Evolutionary conservation across 1,140 invertebrate species (phyloP), one percentile per base, ranked within the genome.

Genomic region (Araneus ventricosus): DNA sequence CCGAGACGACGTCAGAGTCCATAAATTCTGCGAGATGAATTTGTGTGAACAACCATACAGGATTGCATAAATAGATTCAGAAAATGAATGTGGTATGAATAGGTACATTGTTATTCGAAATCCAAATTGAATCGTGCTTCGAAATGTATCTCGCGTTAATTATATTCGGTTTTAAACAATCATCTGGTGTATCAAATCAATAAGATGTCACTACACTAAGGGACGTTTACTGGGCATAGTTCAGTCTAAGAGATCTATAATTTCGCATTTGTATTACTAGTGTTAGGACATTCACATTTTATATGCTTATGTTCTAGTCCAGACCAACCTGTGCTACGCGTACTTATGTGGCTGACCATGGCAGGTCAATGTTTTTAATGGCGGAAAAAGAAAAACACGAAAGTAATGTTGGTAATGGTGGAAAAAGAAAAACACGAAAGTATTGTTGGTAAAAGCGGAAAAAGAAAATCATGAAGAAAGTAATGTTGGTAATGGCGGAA

Each of bases 101-200:
- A 30, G 63, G 63, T 67, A 30, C 63, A 67, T 67, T 67, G 8
- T 67, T 10, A 27, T 30, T n/a, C 27, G n/a, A 67, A 67, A 27
- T 67, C n/a, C n/a, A n/a, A 63, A 8, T 67, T 10, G n/a, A 67
- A 27, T 30, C 14, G 63, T 27, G 14, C 27, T 27, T 30, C n/a
- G 63, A 67, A 67, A 67, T 67, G 63, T 67, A 27, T 67, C 63
- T 67, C 63, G n/a, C 27, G n/a, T 67, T 30, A 67, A 67, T 67
- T 67, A 27, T 27, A 67, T 67, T 67, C 27, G n/a, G 63, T 27
- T 30, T 67, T 30, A 67, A 67, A 30, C 63, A 67, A 10, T 67
- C 63, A 27, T 3, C 63, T 67, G 1, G 27, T 27, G 63, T n/a
- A 63, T 63, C 61, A 63, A 24, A 63, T 67, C 63, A 27, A 67